A percentile compares a stretch with the other conserved stretches of the same genome.
Conservation (phyloP, 2,888 invertebrate species). For the Ctenicera cuprea region DNA sequence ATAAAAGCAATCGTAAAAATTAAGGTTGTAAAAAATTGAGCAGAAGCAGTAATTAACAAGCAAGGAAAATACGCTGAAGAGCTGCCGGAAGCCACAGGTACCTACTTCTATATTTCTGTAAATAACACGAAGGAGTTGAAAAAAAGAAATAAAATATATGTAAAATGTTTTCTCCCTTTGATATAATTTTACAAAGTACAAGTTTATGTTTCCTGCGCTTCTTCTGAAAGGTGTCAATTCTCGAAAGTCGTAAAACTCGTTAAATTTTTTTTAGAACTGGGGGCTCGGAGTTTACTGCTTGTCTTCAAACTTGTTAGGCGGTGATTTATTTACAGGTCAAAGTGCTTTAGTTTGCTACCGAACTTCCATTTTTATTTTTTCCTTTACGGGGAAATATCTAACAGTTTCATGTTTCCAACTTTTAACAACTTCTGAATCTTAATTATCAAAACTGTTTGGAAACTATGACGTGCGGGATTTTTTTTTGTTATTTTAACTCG, state of each 20-base stretch:
- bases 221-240: constrained; percentile 17
- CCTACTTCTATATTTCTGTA: too few relatives aligned
- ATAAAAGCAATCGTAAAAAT: too few relatives aligned
- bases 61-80: too few relatives aligned
- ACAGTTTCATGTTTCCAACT: too few relatives aligned
- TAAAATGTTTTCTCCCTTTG: not conserved
- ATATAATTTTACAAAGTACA: constrained; percentile 16
- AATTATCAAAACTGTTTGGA: too few relatives aligned
- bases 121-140: not conserved
- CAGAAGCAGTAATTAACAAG: too few relatives aligned
- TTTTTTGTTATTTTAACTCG: too few relatives aligned
- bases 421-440: too few relatives aligned
- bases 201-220: constrained; percentile 29
- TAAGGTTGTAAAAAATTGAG: too few relatives aligned
- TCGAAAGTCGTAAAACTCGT: constrained; percentile 18
- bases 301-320: constrained; percentile 18
- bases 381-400: too few relatives aligned
- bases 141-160: not conserved
- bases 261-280: constrained; percentile 14
- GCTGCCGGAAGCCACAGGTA: too few relatives aligned
- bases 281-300: constrained; percentile 9
- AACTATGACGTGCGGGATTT: too few relatives aligned
- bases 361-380: not conserved
- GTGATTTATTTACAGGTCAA: constrained; percentile 22
- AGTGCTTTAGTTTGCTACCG: not conserved